Percentiles rank a stretch among this genome's conserved stretches.
Conservation (phyloP, 1,140 invertebrate genomes). For the Euschistus heros region DNA sequence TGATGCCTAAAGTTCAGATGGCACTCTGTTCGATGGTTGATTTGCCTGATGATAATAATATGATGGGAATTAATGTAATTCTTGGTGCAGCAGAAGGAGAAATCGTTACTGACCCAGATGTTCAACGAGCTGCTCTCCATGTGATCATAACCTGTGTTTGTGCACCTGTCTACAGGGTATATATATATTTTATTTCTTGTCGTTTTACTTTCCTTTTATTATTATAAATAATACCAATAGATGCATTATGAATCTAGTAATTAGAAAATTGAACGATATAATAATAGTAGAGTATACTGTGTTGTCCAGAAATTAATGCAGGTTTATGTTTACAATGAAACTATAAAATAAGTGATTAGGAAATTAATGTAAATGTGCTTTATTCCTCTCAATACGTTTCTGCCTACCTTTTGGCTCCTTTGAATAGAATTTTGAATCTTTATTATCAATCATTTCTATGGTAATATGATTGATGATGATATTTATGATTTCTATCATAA, state of each 20-base stretch:
- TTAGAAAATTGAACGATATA: not conserved
- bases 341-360: too few species aligned
- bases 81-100: constrained; percentile 81
- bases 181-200: constrained; percentile 20
- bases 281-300: not conserved
- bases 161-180: constrained; percentile 71
- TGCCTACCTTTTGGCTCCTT: too few species aligned
- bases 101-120: constrained; percentile 77
- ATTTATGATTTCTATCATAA: too few species aligned
- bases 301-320: too few species aligned
- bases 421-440: too few species aligned
- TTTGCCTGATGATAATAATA: constrained; percentile 59
- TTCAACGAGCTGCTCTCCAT: constrained; percentile 78
- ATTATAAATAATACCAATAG: not conserved
- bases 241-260: not conserved
- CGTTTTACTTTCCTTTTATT: not conserved
- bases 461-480: too few species aligned
- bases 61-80: constrained; percentile 49
- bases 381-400: too few species aligned
- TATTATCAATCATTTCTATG: too few species aligned
- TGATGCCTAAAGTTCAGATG: constrained; percentile 77
- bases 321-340: too few species aligned
- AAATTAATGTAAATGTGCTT: too few species aligned
- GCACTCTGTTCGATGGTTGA: constrained; percentile 67
- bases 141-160: constrained; percentile 89